Evolutionary conservation across 1,140 invertebrate species (phyloP).

Genomic region (Propsilocerus akamusi): DNA sequence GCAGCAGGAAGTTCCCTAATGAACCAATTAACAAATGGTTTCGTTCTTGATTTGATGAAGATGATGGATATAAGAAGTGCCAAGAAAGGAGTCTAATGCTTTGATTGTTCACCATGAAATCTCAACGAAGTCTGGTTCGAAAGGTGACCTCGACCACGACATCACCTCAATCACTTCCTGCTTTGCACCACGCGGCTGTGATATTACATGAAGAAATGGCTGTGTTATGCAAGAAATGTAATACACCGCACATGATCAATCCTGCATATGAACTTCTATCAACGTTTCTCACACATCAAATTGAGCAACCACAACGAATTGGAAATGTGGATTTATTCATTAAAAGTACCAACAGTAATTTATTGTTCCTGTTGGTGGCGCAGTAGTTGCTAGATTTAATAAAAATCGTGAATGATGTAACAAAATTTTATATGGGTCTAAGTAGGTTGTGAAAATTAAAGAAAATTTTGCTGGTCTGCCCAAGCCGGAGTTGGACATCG

Average conservation of each 20-base stretch:
- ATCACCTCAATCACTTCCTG: slow-evolving; percentile 70
- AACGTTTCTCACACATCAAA: slow-evolving; percentile 46
- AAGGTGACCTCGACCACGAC: slow-evolving; percentile 43
- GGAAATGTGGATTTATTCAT: slow-evolving; percentile 65
- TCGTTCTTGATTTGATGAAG: slow-evolving; percentile 52
- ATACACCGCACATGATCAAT: slow-evolving; percentile 66
- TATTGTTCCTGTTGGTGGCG: slow-evolving; percentile 77
- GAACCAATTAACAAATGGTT: slow-evolving; percentile 55
- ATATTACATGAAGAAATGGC: slow-evolving; percentile 43
- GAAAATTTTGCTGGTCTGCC: slow-evolving; percentile 43
- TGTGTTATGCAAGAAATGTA: slow-evolving; percentile 39
- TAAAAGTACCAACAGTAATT: slow-evolving; percentile 80
- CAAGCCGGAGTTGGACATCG: slow-evolving; percentile 37
- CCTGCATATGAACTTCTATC: slow-evolving; percentile 81
- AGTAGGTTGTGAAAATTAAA: slow-evolving; percentile 44
- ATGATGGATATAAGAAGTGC: slow-evolving; percentile 35
- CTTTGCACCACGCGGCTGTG: slow-evolving; percentile 65
- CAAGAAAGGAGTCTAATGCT: slow-evolving; percentile 50
- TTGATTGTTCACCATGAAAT: slow-evolving; percentile 52
- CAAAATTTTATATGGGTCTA: slow-evolving; percentile 56
- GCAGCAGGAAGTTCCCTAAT: slow-evolving; percentile 71
- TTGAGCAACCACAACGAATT: slow-evolving; percentile 44
- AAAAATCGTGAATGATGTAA: slow-evolving; percentile 41
- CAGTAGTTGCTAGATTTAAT: slow-evolving; percentile 62
- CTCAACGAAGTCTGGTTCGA: slow-evolving; percentile 34